These are phyloP conservation scores for Drosophila algonquin DNA, from an alignment of 2,888 invertebrate species.

Conservation along the genomic window DNA sequence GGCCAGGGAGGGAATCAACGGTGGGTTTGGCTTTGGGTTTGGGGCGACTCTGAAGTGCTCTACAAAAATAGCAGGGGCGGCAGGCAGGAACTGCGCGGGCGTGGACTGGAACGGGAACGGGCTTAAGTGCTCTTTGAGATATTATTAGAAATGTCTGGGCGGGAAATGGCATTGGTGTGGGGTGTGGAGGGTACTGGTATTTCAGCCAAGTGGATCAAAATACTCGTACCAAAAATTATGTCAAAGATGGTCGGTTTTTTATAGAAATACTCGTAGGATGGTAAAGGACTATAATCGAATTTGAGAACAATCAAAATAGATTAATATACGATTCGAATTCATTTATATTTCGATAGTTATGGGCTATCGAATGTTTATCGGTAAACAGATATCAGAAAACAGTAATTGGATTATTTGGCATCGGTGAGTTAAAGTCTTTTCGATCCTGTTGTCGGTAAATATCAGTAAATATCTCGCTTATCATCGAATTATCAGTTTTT, in stretches of 20 bases:
- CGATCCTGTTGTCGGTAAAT: too few species aligned
- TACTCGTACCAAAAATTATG: neutral
- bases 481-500: too few species aligned
- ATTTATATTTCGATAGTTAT: too few species aligned
- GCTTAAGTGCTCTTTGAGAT: neutral
- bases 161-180: neutral
- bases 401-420: too few species aligned
- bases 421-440: too few species aligned
- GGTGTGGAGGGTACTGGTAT: neutral
- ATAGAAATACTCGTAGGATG: neutral
- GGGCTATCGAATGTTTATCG: too few species aligned
- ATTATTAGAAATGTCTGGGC: neutral
- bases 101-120: neutral
- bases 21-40: too few species aligned
- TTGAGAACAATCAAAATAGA: neutral
- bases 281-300: fast-evolving
- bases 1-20: neutral
- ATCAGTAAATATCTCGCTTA: too few species aligned
- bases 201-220: neutral
- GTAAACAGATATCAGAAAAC: too few species aligned
- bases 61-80: neutral
- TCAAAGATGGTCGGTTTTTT: neutral
- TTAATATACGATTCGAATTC: neutral
- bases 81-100: too few species aligned
- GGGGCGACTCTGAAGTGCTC: conserved; percentile 14